These are phyloP conservation scores for Prunella fulvescens DNA, from an alignment of 2,113 vertebrate species.

Conservation along the genomic window DNA sequence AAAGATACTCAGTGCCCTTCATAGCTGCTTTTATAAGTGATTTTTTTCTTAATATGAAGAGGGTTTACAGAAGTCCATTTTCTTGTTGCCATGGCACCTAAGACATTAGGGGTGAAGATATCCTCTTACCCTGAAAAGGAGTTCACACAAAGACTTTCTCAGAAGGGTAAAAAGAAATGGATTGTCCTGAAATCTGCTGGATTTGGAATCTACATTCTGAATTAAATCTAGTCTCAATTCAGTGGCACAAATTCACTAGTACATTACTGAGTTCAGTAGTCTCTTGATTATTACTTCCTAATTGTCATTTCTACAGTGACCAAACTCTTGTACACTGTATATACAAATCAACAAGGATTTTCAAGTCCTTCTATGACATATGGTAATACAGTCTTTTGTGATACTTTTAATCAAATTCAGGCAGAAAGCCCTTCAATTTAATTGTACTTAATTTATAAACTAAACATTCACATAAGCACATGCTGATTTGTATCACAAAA, in stretches of 20 bases:
- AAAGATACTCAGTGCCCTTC: not conserved
- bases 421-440: not conserved
- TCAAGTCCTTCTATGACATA: not conserved
- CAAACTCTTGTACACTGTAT: not conserved
- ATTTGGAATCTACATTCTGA: not conserved
- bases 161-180: not conserved
- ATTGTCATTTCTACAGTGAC: not conserved
- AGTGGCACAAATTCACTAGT: not conserved
- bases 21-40: not conserved
- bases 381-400: not conserved
- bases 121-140: not conserved
- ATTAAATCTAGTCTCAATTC: not conserved
- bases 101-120: not conserved
- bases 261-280: not conserved
- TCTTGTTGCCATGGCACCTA: not conserved
- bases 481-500: not conserved
- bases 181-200: not conserved
- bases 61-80: not conserved
- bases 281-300: not conserved
- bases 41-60: not conserved
- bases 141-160: not conserved
- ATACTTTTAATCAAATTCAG: not conserved
- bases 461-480: not conserved
- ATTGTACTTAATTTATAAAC: not conserved
- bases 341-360: not conserved